These are phyloP conservation scores for Holothuria leucospilota DNA, from an alignment of 53 echinoderm and acorn worm genomes.

Conservation along the genomic window DNA sequence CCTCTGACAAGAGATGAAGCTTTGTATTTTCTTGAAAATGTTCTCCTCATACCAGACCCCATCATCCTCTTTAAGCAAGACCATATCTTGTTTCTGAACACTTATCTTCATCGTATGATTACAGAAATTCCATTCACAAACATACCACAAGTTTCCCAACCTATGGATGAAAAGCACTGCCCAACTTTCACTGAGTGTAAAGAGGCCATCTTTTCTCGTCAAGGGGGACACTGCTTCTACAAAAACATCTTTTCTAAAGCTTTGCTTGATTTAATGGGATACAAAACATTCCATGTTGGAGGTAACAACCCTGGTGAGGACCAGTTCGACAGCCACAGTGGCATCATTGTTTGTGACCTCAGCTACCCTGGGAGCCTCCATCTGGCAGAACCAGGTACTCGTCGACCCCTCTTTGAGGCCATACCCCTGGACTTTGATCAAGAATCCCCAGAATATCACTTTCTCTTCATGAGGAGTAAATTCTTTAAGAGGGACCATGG, in stretches of 20 bases:
- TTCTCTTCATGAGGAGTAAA: conserved; percentile 48
- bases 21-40: conserved; percentile 6
- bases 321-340: conserved; percentile 26
- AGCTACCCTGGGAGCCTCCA: conserved; percentile 37
- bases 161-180: background rate
- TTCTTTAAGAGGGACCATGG: conserved; percentile 41
- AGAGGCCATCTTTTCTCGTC: conserved; percentile 21
- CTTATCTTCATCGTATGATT: conserved; percentile 3
- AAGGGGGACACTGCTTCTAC: conserved; percentile 63
- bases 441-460: conserved; percentile 52
- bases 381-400: conserved; percentile 48
- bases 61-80: background rate
- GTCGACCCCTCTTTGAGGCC: conserved; percentile 35
- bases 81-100: conserved; percentile 3
- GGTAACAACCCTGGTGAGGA: conserved; percentile 35
- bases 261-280: conserved; percentile 50
- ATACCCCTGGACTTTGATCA: conserved; percentile 58
- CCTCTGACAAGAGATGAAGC: conserved; percentile 36
- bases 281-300: conserved; percentile 17
- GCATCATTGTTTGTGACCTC: conserved; percentile 39
- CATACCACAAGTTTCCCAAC: conserved; percentile 7
- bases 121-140: conserved; percentile 17
- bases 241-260: conserved; percentile 33
- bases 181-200: conserved; percentile 45
- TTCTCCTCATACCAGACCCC: conserved; percentile 13